Percentiles rank a stretch among this genome's conserved stretches.
These are phyloP conservation scores for Drosophila setifemur DNA, from an alignment of 1,140 invertebrate species.

Conservation along the genomic window DNA sequence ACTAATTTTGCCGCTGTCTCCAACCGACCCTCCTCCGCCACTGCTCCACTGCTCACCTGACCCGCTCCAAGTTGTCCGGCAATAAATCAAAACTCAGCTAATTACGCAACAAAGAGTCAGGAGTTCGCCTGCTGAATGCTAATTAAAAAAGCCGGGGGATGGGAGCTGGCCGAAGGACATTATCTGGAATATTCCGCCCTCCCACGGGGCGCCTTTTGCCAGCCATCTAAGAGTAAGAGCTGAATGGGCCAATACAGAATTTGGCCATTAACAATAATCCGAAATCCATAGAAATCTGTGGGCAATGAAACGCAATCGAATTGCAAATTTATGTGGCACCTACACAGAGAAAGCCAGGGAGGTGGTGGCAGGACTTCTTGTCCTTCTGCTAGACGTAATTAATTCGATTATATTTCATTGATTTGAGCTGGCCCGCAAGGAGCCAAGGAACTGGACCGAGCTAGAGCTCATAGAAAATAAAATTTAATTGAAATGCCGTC, in stretches of 20 bases:
- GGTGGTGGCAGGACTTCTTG: not conserved
- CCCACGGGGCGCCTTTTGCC: slow-evolving; percentile 10
- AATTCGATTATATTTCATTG: slow-evolving; percentile 82
- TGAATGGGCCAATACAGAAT: slow-evolving; percentile 52
- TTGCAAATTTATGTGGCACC: slow-evolving; percentile 76
- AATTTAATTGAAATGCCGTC: slow-evolving; percentile 81
- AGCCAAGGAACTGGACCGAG: not conserved
- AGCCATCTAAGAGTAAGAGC: slow-evolving; percentile 1
- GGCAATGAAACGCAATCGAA: slow-evolving; percentile 69
- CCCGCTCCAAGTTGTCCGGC: slow-evolving; percentile 41
- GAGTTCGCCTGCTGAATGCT: slow-evolving; percentile 68
- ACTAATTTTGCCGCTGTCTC: slow-evolving; percentile 42
- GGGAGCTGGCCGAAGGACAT: slow-evolving; percentile 22
- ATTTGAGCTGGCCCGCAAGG: slow-evolving; percentile 53
- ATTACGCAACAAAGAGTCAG: slow-evolving; percentile 78
- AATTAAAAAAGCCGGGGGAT: slow-evolving; percentile 34
- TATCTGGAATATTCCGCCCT: slow-evolving; percentile 4
- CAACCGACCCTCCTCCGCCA: not conserved
- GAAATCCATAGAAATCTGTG: slow-evolving; percentile 67
- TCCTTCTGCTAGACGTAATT: slow-evolving; percentile 70
- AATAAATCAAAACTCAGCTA: slow-evolving; percentile 81
- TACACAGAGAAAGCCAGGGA: slow-evolving; percentile 27
- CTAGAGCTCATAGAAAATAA: slow-evolving; percentile 68
- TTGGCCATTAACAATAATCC: slow-evolving; percentile 74
- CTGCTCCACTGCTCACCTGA: slow-evolving; percentile 10